Base-by-base conservation (phyloP, 30 jellyfish, hydroid and myxozoan species). In the Nemopilema nomurai region DNA sequence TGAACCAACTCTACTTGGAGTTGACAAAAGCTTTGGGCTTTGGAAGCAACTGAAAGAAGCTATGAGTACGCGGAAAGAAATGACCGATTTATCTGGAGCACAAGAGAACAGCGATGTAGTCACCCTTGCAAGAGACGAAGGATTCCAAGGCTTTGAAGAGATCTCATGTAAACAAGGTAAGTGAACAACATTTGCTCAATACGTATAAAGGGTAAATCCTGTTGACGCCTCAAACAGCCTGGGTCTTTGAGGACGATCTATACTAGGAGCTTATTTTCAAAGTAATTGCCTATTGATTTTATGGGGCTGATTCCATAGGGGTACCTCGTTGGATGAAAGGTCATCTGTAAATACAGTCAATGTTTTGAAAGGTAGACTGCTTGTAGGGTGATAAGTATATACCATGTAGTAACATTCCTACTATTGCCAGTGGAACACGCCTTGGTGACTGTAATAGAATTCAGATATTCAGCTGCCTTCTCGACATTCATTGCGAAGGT, bases 111-210 rank as follows among this genome's bases (percentile, higher is more conserved):
- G 32, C 20, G 78, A 53, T 32, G 78, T 31, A 67, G 49, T 73
- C 83, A 26, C 65, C 49, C 57, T 28, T 21, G 27, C 77, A 77
- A 62, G 87, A 77, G 87, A 77, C 50, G 51, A 62, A 51, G 87
- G 78, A 26, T 57, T 77, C 70, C 87, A 77, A 26, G 77, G 87
- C 21, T 77, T 77, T 62, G 87, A 57, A 62, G 87, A 77, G 30
- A 62, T 77, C 64, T 21, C 87, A 62, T 77, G 87, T 30, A 77
- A 77, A 23, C 87, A 77, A 77, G 87, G 87, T 62, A 62, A 25
- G 23, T 76, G 62, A 63, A 19, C 72, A 19, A n/a, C 29, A 4
- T 63, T 24, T 16, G 13, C 76, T 7, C 20, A 23, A 23, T n/a
- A 23, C 76, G 23, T 67, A 22, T 1, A 21, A 29, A 23, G 21